Base-by-base conservation (phyloP, 1,140 invertebrate genomes). In the Drosophila nikananu region DNA sequence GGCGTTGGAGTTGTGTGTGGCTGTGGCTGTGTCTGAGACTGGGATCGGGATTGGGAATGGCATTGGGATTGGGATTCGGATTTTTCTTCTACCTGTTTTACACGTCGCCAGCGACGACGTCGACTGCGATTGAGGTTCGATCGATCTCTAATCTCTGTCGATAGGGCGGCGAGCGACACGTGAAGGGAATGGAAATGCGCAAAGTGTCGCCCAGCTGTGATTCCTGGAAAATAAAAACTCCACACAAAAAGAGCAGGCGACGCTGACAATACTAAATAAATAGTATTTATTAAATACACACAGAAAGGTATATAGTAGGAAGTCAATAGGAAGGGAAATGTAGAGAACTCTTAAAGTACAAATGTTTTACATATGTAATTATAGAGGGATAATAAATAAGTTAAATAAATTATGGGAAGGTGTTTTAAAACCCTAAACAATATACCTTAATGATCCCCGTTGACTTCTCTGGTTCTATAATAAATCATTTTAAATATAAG, bases 81-180 rank as follows among this genome's bases (percentile, higher is more conserved):
- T 54, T 59, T 55, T 68, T 46, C 65, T 68, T 87, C 77, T 87
- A 87, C 83, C 83, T 87, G 83, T 89, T 83, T 57, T 78, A 86
- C 72, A 83, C 68, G 48, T 59, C 41, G 52, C 44, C 63, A 44
- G 57, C 54, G 32, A 37, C 52, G 30, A 65, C 60, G 21, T 17
- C 49, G 61, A 60, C 59, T 15, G 37, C 73, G 70, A 72, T 73
- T 58, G 70, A 58, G 68, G 66, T 39, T 51, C 60, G 49, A 58
- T 77, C 72, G 73, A 77, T 71, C 57, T 71, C 51, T 64, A 87
- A 87, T 86, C 80, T 80, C 57, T 51, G 77, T 68, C 64, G 66
- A 71, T 79, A 48, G 46, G 48, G 84, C 46, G 46, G 46, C 1
- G 27, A 41, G 51, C 77, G 59, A 78, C 80, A 87, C 84, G 84